phyloP scores from a whole-genome alignment of 2,888 invertebrate genomes.

The Leptarthrus brevirostris region DNA sequence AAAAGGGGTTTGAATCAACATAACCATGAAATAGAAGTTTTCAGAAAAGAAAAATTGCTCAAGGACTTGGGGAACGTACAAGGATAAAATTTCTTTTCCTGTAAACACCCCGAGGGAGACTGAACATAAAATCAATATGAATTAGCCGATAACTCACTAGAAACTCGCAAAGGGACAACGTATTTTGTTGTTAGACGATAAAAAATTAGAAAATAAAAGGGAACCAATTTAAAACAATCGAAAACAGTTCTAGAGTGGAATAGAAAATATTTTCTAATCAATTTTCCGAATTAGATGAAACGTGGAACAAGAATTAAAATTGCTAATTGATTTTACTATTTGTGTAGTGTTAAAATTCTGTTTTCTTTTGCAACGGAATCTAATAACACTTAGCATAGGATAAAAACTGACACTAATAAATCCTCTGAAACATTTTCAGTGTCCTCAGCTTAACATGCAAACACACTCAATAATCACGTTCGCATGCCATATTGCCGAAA shows the following conservation, averaged over 20 bases:
- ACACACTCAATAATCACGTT: not conserved
- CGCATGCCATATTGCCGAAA: not conserved
- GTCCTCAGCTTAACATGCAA: not conserved
- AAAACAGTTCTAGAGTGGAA: not conserved
- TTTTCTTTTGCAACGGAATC: not conserved
- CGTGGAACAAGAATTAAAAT: not conserved
- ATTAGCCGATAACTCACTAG: slow-evolving; percentile 25
- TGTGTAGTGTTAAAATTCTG: not conserved
- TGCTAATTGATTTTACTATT: not conserved
- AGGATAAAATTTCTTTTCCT: slow-evolving; percentile 4
- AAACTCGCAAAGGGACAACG: slow-evolving; percentile 1
- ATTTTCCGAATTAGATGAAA: not conserved
- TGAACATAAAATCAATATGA: slow-evolving; percentile 23
- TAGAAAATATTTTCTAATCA: not conserved
- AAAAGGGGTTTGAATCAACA: too few species aligned
- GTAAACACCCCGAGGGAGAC: not conserved
- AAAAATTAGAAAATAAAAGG: not conserved
- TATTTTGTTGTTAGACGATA: not conserved
- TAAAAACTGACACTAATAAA: slow-evolving; percentile 13
- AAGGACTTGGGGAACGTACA: not conserved
- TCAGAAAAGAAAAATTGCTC: slow-evolving; percentile 12
- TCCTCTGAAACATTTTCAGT: not conserved
- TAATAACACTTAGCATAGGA: slow-evolving; percentile 14
- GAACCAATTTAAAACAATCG: not conserved
- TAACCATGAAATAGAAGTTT: slow-evolving; percentile 27